Evolutionary conservation across 2,113 vertebrate species (phyloP).

Genomic region (Fregata magnificens): DNA sequence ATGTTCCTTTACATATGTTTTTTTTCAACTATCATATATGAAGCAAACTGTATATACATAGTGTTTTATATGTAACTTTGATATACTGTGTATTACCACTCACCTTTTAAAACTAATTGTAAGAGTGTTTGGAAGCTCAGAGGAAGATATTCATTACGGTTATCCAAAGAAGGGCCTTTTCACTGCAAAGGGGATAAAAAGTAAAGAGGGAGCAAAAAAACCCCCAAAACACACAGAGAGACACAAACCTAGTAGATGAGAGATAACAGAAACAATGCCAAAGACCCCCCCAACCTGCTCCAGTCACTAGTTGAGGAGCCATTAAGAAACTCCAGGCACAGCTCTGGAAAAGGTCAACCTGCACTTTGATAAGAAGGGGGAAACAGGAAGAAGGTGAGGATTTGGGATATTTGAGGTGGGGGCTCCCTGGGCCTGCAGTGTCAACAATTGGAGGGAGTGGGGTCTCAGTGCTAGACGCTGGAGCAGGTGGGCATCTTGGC

Average conservation of each 20-base stretch:
- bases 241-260: not conserved
- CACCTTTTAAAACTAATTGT: not conserved
- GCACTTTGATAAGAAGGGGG: not conserved
- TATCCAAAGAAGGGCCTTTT: not conserved
- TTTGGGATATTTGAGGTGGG: not conserved
- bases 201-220: not conserved
- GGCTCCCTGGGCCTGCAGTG: not conserved
- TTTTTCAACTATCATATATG: not conserved
- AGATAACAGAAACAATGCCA: not conserved
- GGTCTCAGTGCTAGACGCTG: not conserved
- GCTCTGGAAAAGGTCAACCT: not conserved
- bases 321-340: not conserved
- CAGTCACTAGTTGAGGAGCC: not conserved
- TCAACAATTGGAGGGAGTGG: accelerated
- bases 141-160: not conserved
- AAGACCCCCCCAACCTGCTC: not conserved
- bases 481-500: not conserved
- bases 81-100: not conserved
- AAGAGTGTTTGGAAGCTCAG: not conserved
- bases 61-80: not conserved
- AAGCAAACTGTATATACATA: not conserved
- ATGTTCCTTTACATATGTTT: not conserved
- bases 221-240: not conserved
- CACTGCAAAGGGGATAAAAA: not conserved
- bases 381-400: not conserved